Evolutionary conservation across 35 echinoderm and acorn worm species (phyloP).

Genomic region (Acanthaster planci): DNA sequence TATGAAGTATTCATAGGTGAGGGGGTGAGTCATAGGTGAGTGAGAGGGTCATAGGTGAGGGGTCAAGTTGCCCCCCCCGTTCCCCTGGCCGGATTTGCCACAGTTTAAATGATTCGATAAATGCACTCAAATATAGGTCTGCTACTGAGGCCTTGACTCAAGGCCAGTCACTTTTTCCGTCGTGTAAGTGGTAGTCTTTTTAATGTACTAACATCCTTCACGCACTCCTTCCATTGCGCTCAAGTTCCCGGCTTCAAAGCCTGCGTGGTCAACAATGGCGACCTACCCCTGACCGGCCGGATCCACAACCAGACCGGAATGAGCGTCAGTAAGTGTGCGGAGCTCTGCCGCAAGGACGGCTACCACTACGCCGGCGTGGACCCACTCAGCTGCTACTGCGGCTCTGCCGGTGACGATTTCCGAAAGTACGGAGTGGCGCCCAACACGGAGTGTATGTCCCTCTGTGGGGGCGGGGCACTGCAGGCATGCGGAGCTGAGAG

Average conservation of each 20-base stretch:
- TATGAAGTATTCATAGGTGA: too few relatives aligned
- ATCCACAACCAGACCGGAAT: neutral
- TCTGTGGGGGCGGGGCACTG: neutral
- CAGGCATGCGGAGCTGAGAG: slow-evolving; percentile 12
- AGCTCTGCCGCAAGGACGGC: neutral
- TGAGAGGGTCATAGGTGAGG: too few relatives aligned
- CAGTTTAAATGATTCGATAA: too few relatives aligned
- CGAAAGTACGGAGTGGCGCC: neutral
- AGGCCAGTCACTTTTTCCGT: too few relatives aligned
- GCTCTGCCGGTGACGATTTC: neutral
- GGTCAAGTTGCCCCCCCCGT: too few relatives aligned
- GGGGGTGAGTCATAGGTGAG: too few relatives aligned
- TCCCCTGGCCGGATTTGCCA: too few relatives aligned
- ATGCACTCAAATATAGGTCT: too few relatives aligned
- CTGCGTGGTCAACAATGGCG: neutral
- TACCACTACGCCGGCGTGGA: neutral
- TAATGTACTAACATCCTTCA: too few relatives aligned
- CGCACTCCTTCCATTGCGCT: neutral
- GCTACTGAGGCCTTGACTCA: too few relatives aligned
- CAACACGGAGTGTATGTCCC: neutral
- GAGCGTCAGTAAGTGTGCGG: neutral
- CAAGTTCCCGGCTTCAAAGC: slow-evolving; percentile 13
- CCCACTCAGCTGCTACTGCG: neutral
- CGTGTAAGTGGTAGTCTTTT: too few relatives aligned
- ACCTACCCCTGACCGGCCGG: neutral